These are phyloP conservation scores for Epistrophe eligans DNA, from an alignment of 2,888 invertebrate genomes.

Conservation along the genomic window DNA sequence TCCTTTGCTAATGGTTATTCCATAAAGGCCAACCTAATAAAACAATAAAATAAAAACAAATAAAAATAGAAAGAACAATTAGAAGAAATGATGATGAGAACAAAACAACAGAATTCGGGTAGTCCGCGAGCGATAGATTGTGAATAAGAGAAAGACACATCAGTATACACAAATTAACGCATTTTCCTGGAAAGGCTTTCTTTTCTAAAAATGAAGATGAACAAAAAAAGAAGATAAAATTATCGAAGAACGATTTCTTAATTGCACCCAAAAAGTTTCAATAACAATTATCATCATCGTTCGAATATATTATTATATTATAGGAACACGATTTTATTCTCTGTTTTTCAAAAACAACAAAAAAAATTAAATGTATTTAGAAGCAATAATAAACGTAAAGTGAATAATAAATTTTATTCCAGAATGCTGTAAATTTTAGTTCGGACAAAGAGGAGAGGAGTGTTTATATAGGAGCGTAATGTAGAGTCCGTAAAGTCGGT, in stretches of 20 bases:
- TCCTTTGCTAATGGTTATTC: conserved; percentile 64
- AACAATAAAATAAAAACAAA: conserved; percentile 49
- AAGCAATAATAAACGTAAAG: conserved; percentile 35
- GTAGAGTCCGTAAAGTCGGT: neutral
- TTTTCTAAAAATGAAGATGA: conserved; percentile 30
- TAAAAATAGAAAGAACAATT: conserved; percentile 25
- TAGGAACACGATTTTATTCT: conserved; percentile 27
- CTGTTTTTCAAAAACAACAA: conserved; percentile 23
- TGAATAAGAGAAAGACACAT: neutral
- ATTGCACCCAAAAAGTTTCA: conserved; percentile 45
- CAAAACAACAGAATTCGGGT: conserved; percentile 10
- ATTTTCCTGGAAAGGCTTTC: conserved; percentile 73
- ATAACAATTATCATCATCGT: conserved; percentile 34
- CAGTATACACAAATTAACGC: conserved; percentile 36
- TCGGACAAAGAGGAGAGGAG: neutral
- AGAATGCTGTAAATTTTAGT: conserved; percentile 41
- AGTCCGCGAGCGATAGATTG: neutral
- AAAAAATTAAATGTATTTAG: conserved; percentile 31
- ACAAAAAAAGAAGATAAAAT: conserved; percentile 4
- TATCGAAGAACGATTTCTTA: conserved; percentile 43
- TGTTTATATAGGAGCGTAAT: neutral
- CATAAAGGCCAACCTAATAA: conserved; percentile 60
- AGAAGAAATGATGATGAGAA: conserved; percentile 10
- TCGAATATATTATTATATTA: neutral
- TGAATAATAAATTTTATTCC: conserved; percentile 50